Evolutionary conservation across 2,888 invertebrate genomes (phyloP).

Genomic region (Cosmorhoe ocellata): DNA sequence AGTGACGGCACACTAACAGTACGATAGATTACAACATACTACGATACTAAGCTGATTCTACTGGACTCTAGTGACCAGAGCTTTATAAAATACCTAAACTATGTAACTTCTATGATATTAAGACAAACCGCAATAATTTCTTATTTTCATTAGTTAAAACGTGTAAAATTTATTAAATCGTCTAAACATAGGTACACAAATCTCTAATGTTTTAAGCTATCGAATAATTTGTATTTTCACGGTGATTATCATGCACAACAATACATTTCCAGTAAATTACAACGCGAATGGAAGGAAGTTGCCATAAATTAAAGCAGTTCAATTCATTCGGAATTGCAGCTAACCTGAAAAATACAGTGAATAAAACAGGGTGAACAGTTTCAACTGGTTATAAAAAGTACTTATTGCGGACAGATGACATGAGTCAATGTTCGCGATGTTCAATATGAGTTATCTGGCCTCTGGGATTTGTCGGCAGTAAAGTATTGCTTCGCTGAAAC

Average conservation of each 20-base stretch:
- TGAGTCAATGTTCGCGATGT: constrained; percentile 6
- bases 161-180: too few species aligned
- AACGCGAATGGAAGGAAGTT: constrained; percentile 16
- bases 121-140: too few species aligned
- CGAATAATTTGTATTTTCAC: not conserved
- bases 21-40: constrained; percentile 2
- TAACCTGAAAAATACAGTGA: constrained; percentile 12
- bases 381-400: constrained; percentile 13
- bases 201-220: not conserved
- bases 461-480: constrained; percentile 12
- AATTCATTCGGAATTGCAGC: constrained; percentile 6
- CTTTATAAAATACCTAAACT: too few species aligned
- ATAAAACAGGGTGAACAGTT: constrained; percentile 16
- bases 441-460: constrained; percentile 20
- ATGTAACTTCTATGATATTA: too few species aligned
- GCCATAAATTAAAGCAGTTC: constrained; percentile 17
- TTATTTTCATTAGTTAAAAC: too few species aligned
- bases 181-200: too few species aligned
- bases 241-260: not conserved
- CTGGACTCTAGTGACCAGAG: too few species aligned
- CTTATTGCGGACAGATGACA: constrained; percentile 13
- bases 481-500: constrained; percentile 18
- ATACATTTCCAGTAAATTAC: constrained; percentile 13
- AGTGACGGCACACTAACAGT: constrained; percentile 9
- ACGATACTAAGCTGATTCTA: not conserved